phyloP scores from a whole-genome alignment of 2,888 invertebrate genomes.

The Amphipoea lucens region DNA sequence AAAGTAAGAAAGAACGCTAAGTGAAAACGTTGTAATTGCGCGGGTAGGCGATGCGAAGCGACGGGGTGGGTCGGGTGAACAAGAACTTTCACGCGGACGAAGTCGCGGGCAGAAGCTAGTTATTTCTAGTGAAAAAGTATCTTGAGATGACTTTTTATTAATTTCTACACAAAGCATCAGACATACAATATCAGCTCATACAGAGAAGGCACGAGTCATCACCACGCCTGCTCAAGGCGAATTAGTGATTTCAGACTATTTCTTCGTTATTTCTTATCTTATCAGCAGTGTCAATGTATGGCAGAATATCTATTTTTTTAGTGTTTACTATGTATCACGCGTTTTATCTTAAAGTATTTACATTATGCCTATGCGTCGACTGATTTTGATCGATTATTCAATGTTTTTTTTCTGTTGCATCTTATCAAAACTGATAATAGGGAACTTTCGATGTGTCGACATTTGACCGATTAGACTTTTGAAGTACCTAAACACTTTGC shows the following conservation, averaged over 20 bases:
- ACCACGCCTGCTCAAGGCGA: not conserved
- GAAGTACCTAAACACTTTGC: not conserved
- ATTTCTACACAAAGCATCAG: too few species aligned
- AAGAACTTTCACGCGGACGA: not conserved
- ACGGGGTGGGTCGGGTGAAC: not conserved
- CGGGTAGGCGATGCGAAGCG: not conserved
- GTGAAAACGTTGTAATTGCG: not conserved
- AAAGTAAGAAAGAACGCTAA: not conserved
- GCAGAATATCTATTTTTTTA: not conserved
- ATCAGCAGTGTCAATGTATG: conserved; percentile 21
- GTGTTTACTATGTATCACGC: conserved; percentile 33
- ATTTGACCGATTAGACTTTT: conserved; percentile 27
- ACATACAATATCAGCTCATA: not conserved
- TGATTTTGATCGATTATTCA: conserved; percentile 44
- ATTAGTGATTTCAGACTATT: not conserved
- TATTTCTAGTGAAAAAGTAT: too few species aligned
- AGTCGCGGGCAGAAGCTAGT: too few species aligned
- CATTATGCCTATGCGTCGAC: conserved; percentile 27
- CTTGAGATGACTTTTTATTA: too few species aligned
- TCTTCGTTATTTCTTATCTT: conserved; percentile 21
- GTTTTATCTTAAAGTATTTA: conserved; percentile 32
- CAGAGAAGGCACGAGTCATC: not conserved
- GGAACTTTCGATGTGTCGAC: conserved; percentile 17
- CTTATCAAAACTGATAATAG: conserved; percentile 33
- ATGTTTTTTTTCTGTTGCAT: not conserved